These are phyloP conservation scores for Muscicapa comitata DNA, from an alignment of 2,797 vertebrate species.

Conservation along the genomic window DNA sequence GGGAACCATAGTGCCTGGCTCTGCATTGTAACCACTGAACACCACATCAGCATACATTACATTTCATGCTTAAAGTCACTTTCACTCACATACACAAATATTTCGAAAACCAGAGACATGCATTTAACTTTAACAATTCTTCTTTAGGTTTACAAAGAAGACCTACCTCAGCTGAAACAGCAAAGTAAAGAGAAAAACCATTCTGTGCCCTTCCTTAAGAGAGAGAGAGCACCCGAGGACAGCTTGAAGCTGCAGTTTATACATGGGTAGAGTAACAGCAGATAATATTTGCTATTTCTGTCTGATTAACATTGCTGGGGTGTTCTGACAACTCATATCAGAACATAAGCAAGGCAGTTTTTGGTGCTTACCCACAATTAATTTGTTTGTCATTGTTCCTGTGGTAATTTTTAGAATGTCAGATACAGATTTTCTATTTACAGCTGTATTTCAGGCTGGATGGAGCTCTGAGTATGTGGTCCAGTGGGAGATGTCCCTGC, in stretches of 20 bases:
- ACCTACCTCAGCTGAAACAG: conserved; percentile 93
- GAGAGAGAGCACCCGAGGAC: conserved; percentile 89
- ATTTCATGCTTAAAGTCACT: neutral
- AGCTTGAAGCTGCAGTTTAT: conserved; percentile 92
- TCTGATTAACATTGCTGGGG: neutral
- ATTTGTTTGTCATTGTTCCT: neutral
- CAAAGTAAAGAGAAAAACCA: conserved; percentile 88
- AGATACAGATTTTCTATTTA: neutral
- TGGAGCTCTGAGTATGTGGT: neutral
- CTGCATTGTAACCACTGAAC: neutral
- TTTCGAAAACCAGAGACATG: neutral
- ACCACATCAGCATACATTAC: neutral
- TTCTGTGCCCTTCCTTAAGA: conserved; percentile 87
- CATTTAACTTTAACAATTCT: conserved; percentile 4
- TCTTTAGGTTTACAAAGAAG: conserved; percentile 95
- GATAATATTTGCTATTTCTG: neutral
- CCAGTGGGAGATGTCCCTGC: neutral
- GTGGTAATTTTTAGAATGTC: neutral
- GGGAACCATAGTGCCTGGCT: neutral
- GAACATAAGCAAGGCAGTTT: neutral
- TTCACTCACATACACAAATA: neutral
- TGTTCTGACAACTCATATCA: neutral
- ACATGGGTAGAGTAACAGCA: conserved; percentile 83
- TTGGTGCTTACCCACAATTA: neutral
- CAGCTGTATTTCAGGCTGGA: neutral